These are phyloP conservation scores for Lontra canadensis DNA, from an alignment of 2,113 vertebrate species.

Conservation along the genomic window DNA sequence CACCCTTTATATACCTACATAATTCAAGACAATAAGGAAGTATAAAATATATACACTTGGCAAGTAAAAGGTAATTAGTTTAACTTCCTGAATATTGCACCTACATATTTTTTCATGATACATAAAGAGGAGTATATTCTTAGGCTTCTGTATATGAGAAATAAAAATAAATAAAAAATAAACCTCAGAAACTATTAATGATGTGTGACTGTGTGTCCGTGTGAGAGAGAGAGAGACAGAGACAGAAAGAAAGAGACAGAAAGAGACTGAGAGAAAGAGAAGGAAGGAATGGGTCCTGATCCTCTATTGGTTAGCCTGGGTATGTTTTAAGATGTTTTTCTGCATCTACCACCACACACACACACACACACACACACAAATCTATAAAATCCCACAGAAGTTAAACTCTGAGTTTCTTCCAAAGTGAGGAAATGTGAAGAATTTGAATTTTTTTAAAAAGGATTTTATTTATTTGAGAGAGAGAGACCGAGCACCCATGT, in stretches of 20 bases:
- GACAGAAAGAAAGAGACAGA: background rate
- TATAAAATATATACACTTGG: background rate
- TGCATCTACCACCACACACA: background rate
- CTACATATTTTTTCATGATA: background rate
- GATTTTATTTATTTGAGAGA: background rate
- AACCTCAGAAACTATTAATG: constrained; percentile 19
- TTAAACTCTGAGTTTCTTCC: constrained; percentile 1
- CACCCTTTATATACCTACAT: background rate
- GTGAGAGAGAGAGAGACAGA: background rate
- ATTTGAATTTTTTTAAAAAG: background rate
- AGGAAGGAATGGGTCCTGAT: background rate
- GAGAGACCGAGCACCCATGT: background rate
- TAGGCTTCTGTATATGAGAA: background rate
- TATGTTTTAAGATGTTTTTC: background rate
- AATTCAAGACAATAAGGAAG: constrained; percentile 29
- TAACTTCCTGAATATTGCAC: constrained; percentile 7
- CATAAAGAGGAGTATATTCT: background rate
- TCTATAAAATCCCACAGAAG: background rate
- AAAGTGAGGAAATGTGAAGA: background rate
- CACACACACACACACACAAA: no score
- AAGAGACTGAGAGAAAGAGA: background rate
- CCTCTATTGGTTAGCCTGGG: background rate
- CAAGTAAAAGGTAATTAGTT: background rate
- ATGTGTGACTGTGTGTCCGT: background rate
- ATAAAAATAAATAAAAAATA: constrained; percentile 9